Base-by-base conservation (phyloP, 2,797 vertebrate species). In the Eulemur rubriventer region DNA sequence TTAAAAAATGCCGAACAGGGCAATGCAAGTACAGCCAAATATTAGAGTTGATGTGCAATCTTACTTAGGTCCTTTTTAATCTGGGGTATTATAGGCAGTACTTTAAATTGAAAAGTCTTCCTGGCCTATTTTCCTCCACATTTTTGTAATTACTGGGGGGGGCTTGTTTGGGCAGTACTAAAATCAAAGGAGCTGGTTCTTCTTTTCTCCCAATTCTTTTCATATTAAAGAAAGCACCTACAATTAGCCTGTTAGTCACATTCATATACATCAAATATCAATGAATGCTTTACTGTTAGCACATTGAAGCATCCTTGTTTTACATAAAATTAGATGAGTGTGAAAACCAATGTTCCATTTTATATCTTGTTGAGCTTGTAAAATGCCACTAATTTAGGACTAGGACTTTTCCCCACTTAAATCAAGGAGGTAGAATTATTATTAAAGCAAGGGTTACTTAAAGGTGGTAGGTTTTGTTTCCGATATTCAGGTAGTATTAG, bases 11-110 rank as follows among this genome's bases (percentile, higher is more conserved):
- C 93, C 93, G 24, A 96, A 92, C 97, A 97, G 96, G 97, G 97
- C 97, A 97, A 91, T 97, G 96, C 95, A 96, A 97, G 95, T 97
- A 97, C 97, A 97, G 98, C 97, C 97, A 98, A 98, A 98, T 98
- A 98, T 78, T 97, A 97, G 87, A 97, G 96, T 96, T 95, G 93
- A 97, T 95, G 98, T 98, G 93, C 93, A 98, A 94, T 98, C 96
- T 96, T 97, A 89, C 96, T 96, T 97, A 89, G 96, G 87, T 96
- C 61, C 95, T 97, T 97, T 96, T 95, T 95, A 97, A 92, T 91
- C 87, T 81, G 95, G 69, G 94, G 96, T 96, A 89, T 89, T 95
- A 97, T 96, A 97, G 97, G 95, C 97, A 96, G 97, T 97, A 96
- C 96, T 98, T 97, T 90, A 95, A 96, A 92, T 87, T 81, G 89